Base-by-base conservation (phyloP, 1,140 invertebrate genomes). In the Gonatopus flavifemur region DNA sequence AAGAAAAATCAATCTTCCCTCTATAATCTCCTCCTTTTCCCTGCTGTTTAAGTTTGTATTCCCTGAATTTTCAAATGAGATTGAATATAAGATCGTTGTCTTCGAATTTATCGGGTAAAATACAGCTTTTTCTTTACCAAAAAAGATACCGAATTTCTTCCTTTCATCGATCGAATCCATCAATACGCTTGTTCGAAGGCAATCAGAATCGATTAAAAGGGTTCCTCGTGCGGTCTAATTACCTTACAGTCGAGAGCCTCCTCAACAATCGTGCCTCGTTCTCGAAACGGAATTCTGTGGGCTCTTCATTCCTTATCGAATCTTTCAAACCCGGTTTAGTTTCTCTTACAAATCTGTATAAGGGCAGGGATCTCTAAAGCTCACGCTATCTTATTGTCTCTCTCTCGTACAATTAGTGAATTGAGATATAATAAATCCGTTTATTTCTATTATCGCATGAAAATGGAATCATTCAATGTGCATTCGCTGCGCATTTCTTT, bases 261-360 rank as follows among this genome's bases (percentile, higher is more conserved):
- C 40, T 50, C 36, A 30, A 3, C 48, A 43, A 50, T 50, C 44
- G 48, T 50, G 32, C 48, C 16, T 41, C 48, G 39, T 36, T 41
- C 16, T 25, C 30, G 22, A 44, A 50, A n/a, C n/a, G n/a, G n/a
- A n/a, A 50, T 50, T 41, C 48, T 50, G 48, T 50, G 39, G 48
- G 40, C 32, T 44, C 48, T 41, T 50, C n/a, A n/a, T n/a, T n/a
- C n/a, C 48, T 50, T 50, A 50, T 50, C 48, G 48, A 50, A 50
- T 50, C 43, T 39, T 49, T 39, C 47, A 25, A 43, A 16, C 47
- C 46, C 16, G 37, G 39, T 48, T 37, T 20, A 39, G 31, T 5
- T 33, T 13, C 6, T 44, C 48, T 30, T 12, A n/a, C n/a, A n/a
- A n/a, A n/a, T n/a, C 48, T 44, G 40, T 30, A 8, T n/a, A n/a